Evolutionary conservation across 1,140 invertebrate species (phyloP), one percentile per base, ranked within the genome.

Genomic region (Mercenaria mercenaria): DNA sequence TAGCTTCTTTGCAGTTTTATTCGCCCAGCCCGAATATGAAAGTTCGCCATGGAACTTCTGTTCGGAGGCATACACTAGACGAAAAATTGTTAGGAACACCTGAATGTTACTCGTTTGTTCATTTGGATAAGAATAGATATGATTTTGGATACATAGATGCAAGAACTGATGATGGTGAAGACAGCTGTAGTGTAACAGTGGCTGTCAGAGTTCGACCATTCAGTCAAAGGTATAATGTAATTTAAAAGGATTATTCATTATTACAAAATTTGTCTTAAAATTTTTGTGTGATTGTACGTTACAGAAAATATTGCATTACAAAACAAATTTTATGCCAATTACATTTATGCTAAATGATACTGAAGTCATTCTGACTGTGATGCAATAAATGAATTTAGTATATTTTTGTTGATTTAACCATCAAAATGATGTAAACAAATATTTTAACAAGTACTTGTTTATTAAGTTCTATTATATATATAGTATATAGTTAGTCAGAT

Each of bases 131-230:
- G 13, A 92, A 93, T 23, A 41, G 69, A 18, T 86, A 74, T 26
- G 82, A 87, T 50, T 76, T 74, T 26, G 77, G 88, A 67, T 85
- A 77, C 64, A 26, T 83, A 69, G 76, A 82, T 29, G 61, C 50
- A 52, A 72, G 67, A 34, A 47, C 56, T 59, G 47, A 41, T 39
- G 88, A 90, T 74, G 93, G 91, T 18, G 92, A 94, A 29, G 94
- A 95, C 47, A 94, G 93, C 43, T 79, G 47, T 56, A 97, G 96
- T 93, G 95, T 97, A 0, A 96, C 96, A 80, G 97, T 97, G 6
- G 97, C 97, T 43, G 97, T 97, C 8, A 91, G 97, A 85, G 96
- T 97, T 26, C 94, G 97, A 39, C 97, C 97, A 69, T 97, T 97
- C 94, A 97, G 96, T 93, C 95, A 96, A 91, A 95, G 94, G 95